phyloP scores from a whole-genome alignment of 2,797 vertebrate genomes.

The Arctocebus calabarensis region DNA sequence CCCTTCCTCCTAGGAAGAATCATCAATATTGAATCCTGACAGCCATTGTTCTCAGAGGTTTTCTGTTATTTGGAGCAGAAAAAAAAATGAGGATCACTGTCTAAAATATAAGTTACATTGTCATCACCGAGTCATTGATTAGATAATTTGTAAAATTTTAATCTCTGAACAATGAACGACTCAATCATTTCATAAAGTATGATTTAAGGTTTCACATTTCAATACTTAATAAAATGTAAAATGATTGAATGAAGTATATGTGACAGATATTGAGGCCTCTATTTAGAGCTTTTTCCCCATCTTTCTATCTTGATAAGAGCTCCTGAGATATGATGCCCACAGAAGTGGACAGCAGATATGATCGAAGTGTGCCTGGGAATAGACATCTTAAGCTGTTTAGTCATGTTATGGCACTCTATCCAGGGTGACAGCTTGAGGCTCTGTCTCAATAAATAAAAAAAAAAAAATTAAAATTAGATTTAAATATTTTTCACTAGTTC shows the following conservation, averaged over 20 bases:
- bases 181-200: neutral
- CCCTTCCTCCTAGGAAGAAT: neutral
- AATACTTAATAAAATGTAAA: conserved; percentile 8
- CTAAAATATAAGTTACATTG: neutral
- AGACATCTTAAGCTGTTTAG: neutral
- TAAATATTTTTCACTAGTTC: neutral
- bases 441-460: no score
- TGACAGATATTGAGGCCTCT: neutral
- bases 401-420: no score
- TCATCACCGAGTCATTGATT: neutral
- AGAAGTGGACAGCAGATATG: neutral
- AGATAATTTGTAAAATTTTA: neutral
- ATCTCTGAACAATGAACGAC: conserved; percentile 2
- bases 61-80: neutral
- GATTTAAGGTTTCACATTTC: neutral
- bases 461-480: no score
- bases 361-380: neutral
- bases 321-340: neutral
- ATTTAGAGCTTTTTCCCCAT: neutral
- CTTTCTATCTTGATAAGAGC: neutral
- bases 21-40: neutral
- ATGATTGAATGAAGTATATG: neutral
- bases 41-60: neutral
- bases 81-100: neutral
- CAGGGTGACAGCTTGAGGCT: no score